Evolutionary conservation across 1,140 invertebrate genomes (phyloP).

Genomic region (Epicauta chinensis): DNA sequence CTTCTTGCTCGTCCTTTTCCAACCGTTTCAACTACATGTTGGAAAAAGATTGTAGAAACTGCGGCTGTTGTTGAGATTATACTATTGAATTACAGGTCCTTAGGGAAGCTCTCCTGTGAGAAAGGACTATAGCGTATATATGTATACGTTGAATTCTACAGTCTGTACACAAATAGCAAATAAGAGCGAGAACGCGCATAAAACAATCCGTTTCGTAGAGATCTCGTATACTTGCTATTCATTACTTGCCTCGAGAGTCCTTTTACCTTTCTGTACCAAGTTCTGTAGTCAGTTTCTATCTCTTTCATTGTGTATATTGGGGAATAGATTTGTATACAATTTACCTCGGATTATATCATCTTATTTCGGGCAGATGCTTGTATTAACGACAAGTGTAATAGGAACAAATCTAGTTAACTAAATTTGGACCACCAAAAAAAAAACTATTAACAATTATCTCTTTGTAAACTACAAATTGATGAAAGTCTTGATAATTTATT

Average conservation of each 20-base stretch:
- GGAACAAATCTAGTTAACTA: conserved; percentile 2
- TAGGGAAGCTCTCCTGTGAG: conserved; percentile 15
- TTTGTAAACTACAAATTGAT: no score
- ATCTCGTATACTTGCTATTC: conserved; percentile 26
- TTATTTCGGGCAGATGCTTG: conserved; percentile 9
- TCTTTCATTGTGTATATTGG: no score
- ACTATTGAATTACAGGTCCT: conserved; percentile 24
- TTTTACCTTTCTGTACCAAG: conserved; percentile 6
- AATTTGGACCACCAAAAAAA: no score
- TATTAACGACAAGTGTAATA: conserved; percentile 14
- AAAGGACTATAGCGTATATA: conserved; percentile 1
- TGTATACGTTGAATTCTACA: conserved; percentile 11
- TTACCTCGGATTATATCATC: conserved; percentile 26
- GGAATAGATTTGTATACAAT: conserved; percentile 33
- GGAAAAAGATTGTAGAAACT: background rate
- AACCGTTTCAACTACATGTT: no score
- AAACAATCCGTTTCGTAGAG: conserved; percentile 23
- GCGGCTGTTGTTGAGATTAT: conserved; percentile 21
- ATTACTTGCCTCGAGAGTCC: conserved; percentile 25
- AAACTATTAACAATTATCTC: no score
- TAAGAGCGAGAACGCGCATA: conserved; percentile 21
- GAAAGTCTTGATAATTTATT: no score
- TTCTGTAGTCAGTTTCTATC: conserved; percentile 4
- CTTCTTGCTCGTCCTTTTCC: no score
- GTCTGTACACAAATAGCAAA: conserved; percentile 19